Conservation (phyloP, 2,888 invertebrate genomes). For the Teleiodes luculella region DNA sequence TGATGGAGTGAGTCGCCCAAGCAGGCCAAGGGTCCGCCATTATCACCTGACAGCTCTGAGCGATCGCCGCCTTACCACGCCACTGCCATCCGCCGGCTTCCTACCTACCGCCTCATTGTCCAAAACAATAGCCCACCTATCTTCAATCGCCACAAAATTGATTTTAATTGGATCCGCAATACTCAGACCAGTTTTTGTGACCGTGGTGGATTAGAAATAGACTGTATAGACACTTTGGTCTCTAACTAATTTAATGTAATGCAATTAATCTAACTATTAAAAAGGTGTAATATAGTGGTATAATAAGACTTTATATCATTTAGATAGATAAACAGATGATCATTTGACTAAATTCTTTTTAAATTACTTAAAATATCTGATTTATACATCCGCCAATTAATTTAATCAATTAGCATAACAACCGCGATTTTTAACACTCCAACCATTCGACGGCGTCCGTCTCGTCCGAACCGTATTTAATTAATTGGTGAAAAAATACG, state of each 20-base stretch:
- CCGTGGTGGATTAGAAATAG: conserved; percentile 29
- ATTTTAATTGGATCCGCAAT: conserved; percentile 72
- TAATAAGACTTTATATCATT: too few relatives aligned
- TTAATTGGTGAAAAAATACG: conserved; percentile 42
- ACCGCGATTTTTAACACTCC: conserved; percentile 27
- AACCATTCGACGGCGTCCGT: conserved; percentile 21
- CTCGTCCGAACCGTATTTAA: conserved; percentile 25
- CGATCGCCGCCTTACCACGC: conserved; percentile 53
- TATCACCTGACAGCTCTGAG: conserved; percentile 71
- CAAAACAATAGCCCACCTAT: conserved; percentile 69
- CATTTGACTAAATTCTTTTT: conserved; percentile 3
- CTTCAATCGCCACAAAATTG: conserved; percentile 69
- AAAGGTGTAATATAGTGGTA: too few relatives aligned
- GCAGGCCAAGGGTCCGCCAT: conserved; percentile 53
- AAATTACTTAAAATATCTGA: conserved; percentile 12
- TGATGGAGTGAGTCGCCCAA: conserved; percentile 61
- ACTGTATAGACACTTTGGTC: not conserved
- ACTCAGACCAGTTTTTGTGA: conserved; percentile 41
- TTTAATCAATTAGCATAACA: conserved; percentile 19
- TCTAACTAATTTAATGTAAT: too few relatives aligned
- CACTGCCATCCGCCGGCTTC: conserved; percentile 54
- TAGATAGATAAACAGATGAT: not conserved
- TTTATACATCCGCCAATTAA: conserved; percentile 18
- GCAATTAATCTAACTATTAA: too few relatives aligned
- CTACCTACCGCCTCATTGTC: conserved; percentile 58